Evolutionary conservation across 2,113 vertebrate genomes (phyloP).

Genomic region (Myotis brandtii): DNA sequence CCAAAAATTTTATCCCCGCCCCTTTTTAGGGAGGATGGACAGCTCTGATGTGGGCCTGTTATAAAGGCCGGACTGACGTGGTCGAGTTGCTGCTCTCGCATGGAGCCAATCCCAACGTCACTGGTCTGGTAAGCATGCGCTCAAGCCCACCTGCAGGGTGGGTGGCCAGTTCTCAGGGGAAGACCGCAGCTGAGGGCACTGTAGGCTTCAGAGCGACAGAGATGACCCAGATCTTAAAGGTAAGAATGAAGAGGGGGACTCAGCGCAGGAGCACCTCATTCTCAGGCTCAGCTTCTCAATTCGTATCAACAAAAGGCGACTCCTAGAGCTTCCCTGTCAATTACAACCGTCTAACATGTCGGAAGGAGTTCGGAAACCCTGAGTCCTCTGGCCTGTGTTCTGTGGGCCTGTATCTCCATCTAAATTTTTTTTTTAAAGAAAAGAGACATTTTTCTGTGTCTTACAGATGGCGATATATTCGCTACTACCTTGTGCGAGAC

Average conservation of each 20-base stretch:
- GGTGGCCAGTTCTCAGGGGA: background rate
- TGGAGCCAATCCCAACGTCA: conserved; percentile 96
- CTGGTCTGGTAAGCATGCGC: conserved; percentile 92
- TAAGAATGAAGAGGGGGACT: background rate
- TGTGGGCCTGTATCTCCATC: background rate
- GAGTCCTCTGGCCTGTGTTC: background rate
- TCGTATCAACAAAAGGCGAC: background rate
- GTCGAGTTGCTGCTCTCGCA: conserved; percentile 93
- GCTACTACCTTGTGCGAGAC: background rate
- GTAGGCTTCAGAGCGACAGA: background rate
- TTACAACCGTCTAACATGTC: background rate
- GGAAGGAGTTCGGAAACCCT: background rate
- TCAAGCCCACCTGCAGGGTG: background rate
- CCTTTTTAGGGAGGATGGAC: conserved; percentile 95
- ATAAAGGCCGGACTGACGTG: conserved; percentile 94
- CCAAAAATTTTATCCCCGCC: background rate
- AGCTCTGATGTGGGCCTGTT: conserved; percentile 97
- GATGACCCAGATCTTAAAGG: background rate
- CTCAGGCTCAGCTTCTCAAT: background rate
- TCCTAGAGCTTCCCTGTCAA: background rate
- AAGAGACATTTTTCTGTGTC: background rate
- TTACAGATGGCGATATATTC: background rate
- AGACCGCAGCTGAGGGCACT: background rate
- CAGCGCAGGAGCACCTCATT: background rate
- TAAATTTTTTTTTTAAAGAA: background rate